Evolutionary conservation across 1,140 invertebrate species (phyloP), one percentile per base, ranked within the genome.

Genomic region (Ridgeia piscesae): DNA sequence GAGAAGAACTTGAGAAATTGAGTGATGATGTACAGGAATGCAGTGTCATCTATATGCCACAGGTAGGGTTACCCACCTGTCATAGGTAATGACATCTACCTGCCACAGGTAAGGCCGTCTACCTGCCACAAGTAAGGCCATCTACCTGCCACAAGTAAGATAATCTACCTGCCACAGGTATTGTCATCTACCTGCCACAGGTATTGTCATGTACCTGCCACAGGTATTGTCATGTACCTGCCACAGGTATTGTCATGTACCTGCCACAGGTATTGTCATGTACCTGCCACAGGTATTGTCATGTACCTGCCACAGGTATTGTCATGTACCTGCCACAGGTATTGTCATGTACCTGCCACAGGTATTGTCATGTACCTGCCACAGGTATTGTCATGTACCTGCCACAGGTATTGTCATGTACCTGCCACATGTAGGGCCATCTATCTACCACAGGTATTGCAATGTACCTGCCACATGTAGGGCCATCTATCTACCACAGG

Each of bases 1-100:
- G 96, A 92, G 96, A 97, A 93, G 98, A 98, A 94, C 95, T 98
- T 92, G 94, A 97, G 88, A 96, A 97, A 91, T 96, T 98, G 35
- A 97, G 97, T 6, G 90, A 95, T 17, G 97, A 96, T 93, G 96
- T 98, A 33, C 95, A 97, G n/a, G 96, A 97, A 93, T 98, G 98
- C 94, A 97, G 97, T 89, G 97, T 98, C 94, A 95, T 97, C 91
- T 98, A 98, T 95, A 96, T 98, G 93, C 98, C 98, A 90, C 95
- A 96, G 94, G 95, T 96, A 77, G 58, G 42, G 58, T 77, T 21
- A 31, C 17, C 58, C 31, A 92, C 95, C 96, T 98, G 93, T 98
- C 98, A 90, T 95, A 96, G 94, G 95, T 96, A 31, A 21, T 9
- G 17, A 21, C 33, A 88, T 88, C 35, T 58, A 35, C n/a, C 33